phyloP scores from a whole-genome alignment of 2,113 vertebrate genomes.

The Nicator chloris region DNA sequence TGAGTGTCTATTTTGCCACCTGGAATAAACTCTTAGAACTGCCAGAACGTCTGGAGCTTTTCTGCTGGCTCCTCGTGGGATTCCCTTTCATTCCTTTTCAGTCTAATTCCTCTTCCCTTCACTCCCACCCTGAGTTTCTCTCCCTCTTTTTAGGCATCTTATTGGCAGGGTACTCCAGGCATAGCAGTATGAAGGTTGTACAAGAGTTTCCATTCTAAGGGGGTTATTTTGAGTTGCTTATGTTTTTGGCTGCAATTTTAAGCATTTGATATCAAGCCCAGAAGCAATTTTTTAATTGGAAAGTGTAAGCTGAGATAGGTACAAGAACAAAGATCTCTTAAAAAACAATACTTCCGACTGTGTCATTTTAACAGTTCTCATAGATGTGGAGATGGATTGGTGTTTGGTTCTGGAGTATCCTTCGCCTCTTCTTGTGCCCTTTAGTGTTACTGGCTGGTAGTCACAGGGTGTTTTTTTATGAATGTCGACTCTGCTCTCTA shows the following conservation, averaged over 20 bases:
- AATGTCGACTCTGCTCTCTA: background rate
- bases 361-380: background rate
- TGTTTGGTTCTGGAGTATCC: background rate
- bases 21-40: slow-evolving; percentile 44
- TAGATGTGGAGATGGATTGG: background rate
- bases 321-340: slow-evolving; percentile 25
- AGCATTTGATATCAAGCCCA: slow-evolving; percentile 51
- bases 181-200: slow-evolving; percentile 2
- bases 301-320: slow-evolving; percentile 40
- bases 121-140: slow-evolving; percentile 34
- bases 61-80: slow-evolving; percentile 15
- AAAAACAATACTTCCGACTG: background rate
- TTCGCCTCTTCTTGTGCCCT: background rate
- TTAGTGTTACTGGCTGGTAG: background rate
- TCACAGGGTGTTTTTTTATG: background rate
- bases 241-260: slow-evolving; percentile 49
- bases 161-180: slow-evolving; percentile 24
- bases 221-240: slow-evolving; percentile 51
- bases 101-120: slow-evolving; percentile 33
- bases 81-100: slow-evolving; percentile 48
- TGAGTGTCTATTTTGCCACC: slow-evolving; percentile 38
- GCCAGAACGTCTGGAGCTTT: slow-evolving; percentile 36
- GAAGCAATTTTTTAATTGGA: slow-evolving; percentile 59
- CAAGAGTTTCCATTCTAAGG: slow-evolving; percentile 27
- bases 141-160: slow-evolving; percentile 46